Base-by-base conservation (phyloP, 2,797 vertebrate genomes). In the Numenius phaeopus region DNA sequence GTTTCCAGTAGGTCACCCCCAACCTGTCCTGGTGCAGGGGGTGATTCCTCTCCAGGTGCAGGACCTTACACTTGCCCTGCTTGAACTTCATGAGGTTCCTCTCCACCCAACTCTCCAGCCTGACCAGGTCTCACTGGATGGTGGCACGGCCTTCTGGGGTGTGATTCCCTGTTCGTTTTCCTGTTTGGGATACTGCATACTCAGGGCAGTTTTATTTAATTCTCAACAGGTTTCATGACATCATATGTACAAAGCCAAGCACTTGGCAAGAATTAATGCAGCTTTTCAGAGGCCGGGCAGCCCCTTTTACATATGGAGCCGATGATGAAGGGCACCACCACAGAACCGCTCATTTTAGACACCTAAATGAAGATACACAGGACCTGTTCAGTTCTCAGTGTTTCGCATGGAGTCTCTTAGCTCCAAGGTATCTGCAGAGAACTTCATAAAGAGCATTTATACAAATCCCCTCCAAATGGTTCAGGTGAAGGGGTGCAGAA, bases 321-420 rank as follows among this genome's bases (percentile, higher is more conserved):
- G 4, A n/a, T 2, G 14, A 58, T 1, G 17, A 34, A 34, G 44
- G 27, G 59, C 59, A 19, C 14, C 24, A 3, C 37, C 10, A 14
- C 21, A 1, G 6, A 18, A 30, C 46, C 46, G 7, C 49, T 14
- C 9, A 20, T 29, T 62, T 61, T 7, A 20, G 30, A 23, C 37
- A 17, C 34, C 26, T 10, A 24, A 29, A 27, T 9, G 14, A 23
- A 26, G 52, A 47, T 5, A 6, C 1, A 4, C n/a, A 55, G 69
- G 34, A 11, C 34, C 40, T 7, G 27, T 6, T 39, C 42, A 13
- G 32, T 2, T 3, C 34, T 37, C 30, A 4, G 34, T 4, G 0
- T 17, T 47, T 46, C 40, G 11, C 47, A n/a, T 4, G 26, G 4
- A 1, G 6, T 7, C 40, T 12, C 46, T 30, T 9, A 49, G 42